phyloP scores from a whole-genome alignment of 2,113 vertebrate species.

The Ramphastos sulfuratus region DNA sequence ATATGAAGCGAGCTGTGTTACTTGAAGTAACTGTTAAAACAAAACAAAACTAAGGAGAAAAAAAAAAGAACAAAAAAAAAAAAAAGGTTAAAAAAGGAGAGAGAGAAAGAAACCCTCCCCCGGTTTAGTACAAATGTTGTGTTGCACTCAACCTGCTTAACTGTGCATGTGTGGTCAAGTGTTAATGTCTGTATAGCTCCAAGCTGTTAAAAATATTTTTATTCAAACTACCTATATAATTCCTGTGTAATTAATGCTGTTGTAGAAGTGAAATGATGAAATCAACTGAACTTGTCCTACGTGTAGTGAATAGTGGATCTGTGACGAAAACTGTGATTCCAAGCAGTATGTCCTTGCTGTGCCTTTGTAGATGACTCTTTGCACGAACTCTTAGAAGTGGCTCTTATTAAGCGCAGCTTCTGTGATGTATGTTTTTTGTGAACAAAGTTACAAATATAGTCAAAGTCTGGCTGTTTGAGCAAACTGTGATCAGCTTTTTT shows the following conservation, averaged over 20 bases:
- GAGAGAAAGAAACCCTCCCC: constrained; percentile 54
- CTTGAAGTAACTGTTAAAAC: constrained; percentile 88
- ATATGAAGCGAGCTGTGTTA: constrained; percentile 87
- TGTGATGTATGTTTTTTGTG: constrained; percentile 84
- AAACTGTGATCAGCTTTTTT: constrained; percentile 90
- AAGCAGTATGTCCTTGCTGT: constrained; percentile 90
- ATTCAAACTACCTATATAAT: constrained; percentile 86
- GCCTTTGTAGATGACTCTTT: constrained; percentile 89
- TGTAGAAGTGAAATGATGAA: constrained; percentile 86
- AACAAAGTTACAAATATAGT: constrained; percentile 85
- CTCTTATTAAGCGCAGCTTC: constrained; percentile 85
- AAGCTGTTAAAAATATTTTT: constrained; percentile 90
- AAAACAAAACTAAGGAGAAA: constrained; percentile 33
- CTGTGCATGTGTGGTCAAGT: constrained; percentile 91
- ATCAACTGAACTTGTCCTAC: constrained; percentile 86
- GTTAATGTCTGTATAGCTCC: constrained; percentile 91
- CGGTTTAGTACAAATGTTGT: constrained; percentile 84
- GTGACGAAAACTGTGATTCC: constrained; percentile 86
- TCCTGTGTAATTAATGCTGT: constrained; percentile 90
- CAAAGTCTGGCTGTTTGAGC: constrained; percentile 87
- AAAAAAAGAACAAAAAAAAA: constrained; percentile 33
- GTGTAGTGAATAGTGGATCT: constrained; percentile 91
- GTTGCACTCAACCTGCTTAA: constrained; percentile 87
- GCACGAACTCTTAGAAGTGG: constrained; percentile 87
- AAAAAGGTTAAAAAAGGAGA: neutral